Evolutionary conservation across 2,888 invertebrate species (phyloP).

Genomic region (Ryuthela nishihirai): DNA sequence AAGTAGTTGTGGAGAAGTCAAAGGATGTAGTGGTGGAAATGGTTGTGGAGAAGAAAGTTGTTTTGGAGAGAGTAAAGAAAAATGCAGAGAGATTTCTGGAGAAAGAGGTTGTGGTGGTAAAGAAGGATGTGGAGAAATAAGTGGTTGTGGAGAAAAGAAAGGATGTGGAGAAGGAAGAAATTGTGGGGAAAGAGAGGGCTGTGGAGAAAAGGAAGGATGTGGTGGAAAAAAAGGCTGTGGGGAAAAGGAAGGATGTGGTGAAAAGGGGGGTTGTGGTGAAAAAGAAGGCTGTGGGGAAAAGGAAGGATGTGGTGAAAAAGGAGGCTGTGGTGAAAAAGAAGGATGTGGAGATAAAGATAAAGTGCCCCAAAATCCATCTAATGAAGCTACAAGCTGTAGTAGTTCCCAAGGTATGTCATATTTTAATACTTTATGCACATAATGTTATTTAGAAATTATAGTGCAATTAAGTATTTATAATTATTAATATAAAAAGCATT

Average conservation of each 20-base stretch:
- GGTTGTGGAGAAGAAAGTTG: conserved; percentile 2
- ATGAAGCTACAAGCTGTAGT: too few species aligned
- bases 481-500: too few species aligned
- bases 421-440: too few species aligned
- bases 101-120: neutral
- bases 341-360: neutral
- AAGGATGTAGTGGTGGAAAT: conserved; percentile 1
- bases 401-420: too few species aligned
- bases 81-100: neutral
- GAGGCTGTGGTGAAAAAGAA: neutral
- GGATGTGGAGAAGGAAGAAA: too few species aligned
- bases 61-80: neutral
- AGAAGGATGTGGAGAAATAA: neutral
- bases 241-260: neutral
- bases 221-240: conserved; percentile 3
- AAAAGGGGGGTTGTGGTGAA: neutral
- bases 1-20: neutral
- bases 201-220: conserved; percentile 1
- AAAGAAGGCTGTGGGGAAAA: conserved; percentile 1
- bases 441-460: too few species aligned
- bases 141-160: conserved; percentile 2
- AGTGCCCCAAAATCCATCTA: neutral
- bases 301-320: conserved; percentile 5
- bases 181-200: neutral
- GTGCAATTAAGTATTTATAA: too few species aligned